Percentiles rank a stretch among this genome's conserved stretches.
phyloP scores from a whole-genome alignment of 2,888 invertebrate genomes.

The Drosophila suboccidentalis region DNA sequence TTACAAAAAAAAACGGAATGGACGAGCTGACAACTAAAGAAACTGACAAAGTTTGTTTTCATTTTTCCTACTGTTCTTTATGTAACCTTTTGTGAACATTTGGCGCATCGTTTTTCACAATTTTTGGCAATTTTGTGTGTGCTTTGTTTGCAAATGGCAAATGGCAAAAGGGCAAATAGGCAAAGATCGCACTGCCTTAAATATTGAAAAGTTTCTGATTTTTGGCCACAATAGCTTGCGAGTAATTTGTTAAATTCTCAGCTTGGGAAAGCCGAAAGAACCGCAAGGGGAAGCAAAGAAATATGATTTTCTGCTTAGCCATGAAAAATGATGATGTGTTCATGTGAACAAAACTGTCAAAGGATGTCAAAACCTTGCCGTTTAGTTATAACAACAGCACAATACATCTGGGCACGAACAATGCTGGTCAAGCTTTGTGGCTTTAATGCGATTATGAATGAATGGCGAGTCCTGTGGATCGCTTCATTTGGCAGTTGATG shows the following conservation, averaged over 20 bases:
- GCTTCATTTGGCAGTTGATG: background rate
- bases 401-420: conserved; percentile 39
- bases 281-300: conserved; percentile 41
- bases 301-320: conserved; percentile 57
- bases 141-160: conserved; percentile 50
- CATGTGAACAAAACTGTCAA: conserved; percentile 77
- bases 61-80: conserved; percentile 18
- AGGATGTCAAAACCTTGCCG: conserved; percentile 78
- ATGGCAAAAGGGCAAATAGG: conserved; percentile 16
- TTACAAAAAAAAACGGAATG: conserved; percentile 19
- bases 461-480: conserved; percentile 2
- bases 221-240: conserved; percentile 43
- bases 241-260: conserved; percentile 70
- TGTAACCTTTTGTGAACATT: conserved; percentile 55
- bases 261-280: conserved; percentile 14
- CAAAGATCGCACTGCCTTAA: conserved; percentile 47
- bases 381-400: conserved; percentile 62
- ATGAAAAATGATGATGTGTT: conserved; percentile 76
- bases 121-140: conserved; percentile 44
- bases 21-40: conserved; percentile 53
- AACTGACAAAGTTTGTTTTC: conserved; percentile 59
- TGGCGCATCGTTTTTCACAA: conserved; percentile 61
- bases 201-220: conserved; percentile 58
- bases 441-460: conserved; percentile 46
- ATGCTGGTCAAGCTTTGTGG: conserved; percentile 50